A percentile compares a stretch with the other conserved stretches of the same genome.
phyloP scores from a whole-genome alignment of 1,140 invertebrate genomes.

The Nautilus pompilius region DNA sequence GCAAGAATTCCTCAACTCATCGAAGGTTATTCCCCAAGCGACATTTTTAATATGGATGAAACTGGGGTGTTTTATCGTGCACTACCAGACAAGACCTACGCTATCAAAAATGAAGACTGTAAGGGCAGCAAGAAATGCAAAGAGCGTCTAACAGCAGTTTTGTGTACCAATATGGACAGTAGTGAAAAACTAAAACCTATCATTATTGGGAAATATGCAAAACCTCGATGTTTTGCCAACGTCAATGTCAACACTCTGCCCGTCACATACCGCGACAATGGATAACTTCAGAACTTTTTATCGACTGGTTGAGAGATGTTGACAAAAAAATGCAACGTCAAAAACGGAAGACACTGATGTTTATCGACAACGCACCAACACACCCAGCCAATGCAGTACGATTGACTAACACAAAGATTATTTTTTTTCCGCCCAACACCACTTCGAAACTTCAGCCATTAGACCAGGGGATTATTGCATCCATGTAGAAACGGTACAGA shows the following conservation, averaged over 20 bases:
- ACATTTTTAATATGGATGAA: constrained; percentile 33
- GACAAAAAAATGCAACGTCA: constrained; percentile 15
- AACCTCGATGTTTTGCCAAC: constrained; percentile 19
- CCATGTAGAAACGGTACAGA: too few relatives aligned
- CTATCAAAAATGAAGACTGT: constrained; percentile 15
- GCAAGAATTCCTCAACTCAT: constrained; percentile 3
- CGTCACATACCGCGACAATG: constrained; percentile 18
- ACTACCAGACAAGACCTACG: constrained; percentile 25
- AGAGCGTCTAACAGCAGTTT: constrained; percentile 18
- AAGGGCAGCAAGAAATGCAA: constrained; percentile 27
- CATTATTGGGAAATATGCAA: constrained; percentile 15
- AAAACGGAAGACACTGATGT: constrained; percentile 10
- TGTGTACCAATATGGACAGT: constrained; percentile 16
- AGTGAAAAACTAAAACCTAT: constrained; percentile 18
- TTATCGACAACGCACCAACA: constrained; percentile 18
- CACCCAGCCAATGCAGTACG: constrained; percentile 11
- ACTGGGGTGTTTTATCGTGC: constrained; percentile 22
- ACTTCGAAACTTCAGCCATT: constrained; percentile 24
- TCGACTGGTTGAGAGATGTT: constrained; percentile 14
- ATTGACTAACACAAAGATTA: constrained; percentile 9
- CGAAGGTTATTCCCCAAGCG: constrained; percentile 7
- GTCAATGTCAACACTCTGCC: constrained; percentile 15
- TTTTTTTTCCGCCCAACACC: constrained; percentile 17
- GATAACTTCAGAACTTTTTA: constrained; percentile 11
- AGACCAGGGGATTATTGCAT: constrained; percentile 25